Conservation (phyloP, 1,140 invertebrate species). For the Anastrepha ludens region DNA sequence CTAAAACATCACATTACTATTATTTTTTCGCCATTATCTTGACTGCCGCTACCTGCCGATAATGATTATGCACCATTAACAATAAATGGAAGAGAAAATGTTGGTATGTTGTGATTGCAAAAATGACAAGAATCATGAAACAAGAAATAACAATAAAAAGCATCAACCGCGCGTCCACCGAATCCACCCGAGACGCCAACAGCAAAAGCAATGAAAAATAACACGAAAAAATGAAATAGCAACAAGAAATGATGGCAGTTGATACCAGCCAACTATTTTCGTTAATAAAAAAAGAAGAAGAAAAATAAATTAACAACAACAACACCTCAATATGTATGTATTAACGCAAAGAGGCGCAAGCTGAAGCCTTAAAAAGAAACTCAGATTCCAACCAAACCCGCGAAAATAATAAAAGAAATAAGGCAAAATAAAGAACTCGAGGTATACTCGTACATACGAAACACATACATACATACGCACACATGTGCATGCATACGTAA, state of each 20-base stretch:
- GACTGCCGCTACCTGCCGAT: slow-evolving; percentile 48
- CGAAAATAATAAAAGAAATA: background rate
- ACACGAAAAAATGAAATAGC: background rate
- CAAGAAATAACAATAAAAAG: background rate
- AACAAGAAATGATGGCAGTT: slow-evolving; percentile 24
- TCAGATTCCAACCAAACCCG: slow-evolving; percentile 23
- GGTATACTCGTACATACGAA: background rate
- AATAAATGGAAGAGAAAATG: slow-evolving; percentile 50
- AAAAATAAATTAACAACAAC: background rate
- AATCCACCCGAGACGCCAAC: background rate
- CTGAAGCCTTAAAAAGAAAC: slow-evolving; percentile 10
- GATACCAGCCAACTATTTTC: slow-evolving; percentile 31
- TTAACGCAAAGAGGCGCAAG: background rate
- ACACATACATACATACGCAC: background rate
- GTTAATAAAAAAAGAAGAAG: background rate
- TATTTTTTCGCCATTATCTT: slow-evolving; percentile 14
- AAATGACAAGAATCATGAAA: slow-evolving; percentile 40
- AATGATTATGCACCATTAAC: slow-evolving; percentile 51
- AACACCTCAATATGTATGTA: background rate
- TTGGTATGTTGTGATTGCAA: slow-evolving; percentile 34
- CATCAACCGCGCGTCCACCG: background rate
- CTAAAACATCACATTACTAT: background rate
- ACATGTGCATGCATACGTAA: background rate
- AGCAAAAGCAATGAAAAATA: background rate
- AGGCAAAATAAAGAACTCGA: background rate